These are phyloP conservation scores for Argyresthia albistria DNA, from an alignment of 2,888 invertebrate species.

Conservation along the genomic window DNA sequence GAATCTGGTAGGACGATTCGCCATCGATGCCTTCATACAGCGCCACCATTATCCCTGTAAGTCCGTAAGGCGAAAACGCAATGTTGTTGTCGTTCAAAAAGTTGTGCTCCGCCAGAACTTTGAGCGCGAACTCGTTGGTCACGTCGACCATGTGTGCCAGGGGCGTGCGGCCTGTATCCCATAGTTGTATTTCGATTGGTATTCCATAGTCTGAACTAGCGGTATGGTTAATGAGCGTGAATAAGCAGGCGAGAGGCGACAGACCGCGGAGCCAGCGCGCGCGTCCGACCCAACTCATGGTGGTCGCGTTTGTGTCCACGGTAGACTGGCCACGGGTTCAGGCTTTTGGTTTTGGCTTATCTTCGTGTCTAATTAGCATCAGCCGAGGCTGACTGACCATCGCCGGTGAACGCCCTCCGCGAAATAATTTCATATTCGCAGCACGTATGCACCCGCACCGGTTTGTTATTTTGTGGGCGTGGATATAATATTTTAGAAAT, in stretches of 20 bases:
- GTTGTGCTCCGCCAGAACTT: constrained; percentile 79
- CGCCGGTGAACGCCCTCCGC: constrained; percentile 62
- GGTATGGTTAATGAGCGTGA: constrained; percentile 1
- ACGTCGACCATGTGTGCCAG: constrained; percentile 85
- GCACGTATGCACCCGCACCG: not conserved
- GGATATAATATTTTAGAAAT: too few species aligned
- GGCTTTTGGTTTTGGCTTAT: constrained; percentile 36
- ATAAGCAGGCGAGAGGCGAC: not conserved
- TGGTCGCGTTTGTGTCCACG: constrained; percentile 47
- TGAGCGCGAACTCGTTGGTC: constrained; percentile 81
- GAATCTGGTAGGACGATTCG: constrained; percentile 80
- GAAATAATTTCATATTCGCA: constrained; percentile 8
- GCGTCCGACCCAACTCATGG: constrained; percentile 49
- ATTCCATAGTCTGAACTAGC: constrained; percentile 35
- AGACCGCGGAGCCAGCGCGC: constrained; percentile 16
- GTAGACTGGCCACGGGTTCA: constrained; percentile 33
- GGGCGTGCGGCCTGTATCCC: constrained; percentile 68
- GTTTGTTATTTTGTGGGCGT: not conserved
- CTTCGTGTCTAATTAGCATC: constrained; percentile 50
- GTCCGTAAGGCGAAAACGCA: constrained; percentile 88
- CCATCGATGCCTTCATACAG: constrained; percentile 85
- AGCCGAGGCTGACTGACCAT: constrained; percentile 27
- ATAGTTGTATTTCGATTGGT: constrained; percentile 57
- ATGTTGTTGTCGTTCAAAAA: constrained; percentile 84
- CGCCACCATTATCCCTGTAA: constrained; percentile 84